phyloP scores from a whole-genome alignment of 1,140 invertebrate genomes.

The Pinna nobilis region DNA sequence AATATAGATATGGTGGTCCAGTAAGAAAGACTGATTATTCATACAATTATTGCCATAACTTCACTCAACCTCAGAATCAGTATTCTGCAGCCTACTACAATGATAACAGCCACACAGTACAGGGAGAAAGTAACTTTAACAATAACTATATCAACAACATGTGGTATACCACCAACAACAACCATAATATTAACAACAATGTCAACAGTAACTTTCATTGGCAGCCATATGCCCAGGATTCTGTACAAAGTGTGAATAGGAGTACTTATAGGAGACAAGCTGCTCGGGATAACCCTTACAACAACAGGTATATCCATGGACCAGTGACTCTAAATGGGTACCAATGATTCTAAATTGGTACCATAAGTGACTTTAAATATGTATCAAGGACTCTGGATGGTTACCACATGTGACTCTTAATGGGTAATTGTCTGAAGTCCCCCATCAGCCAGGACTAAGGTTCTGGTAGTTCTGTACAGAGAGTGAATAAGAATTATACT shows the following conservation, averaged over 20 bases:
- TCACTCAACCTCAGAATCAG: background rate
- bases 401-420: too few species aligned
- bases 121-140: conserved; percentile 3
- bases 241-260: background rate
- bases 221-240: conserved; percentile 34
- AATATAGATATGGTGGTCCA: background rate
- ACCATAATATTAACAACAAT: background rate
- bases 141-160: background rate
- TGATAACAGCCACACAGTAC: background rate
- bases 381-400: too few species aligned
- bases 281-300: too few species aligned
- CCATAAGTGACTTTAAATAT: too few species aligned
- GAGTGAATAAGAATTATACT: too few species aligned
- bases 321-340: too few species aligned
- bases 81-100: background rate
- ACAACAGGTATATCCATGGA: too few species aligned
- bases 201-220: conserved; percentile 20
- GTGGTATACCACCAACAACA: background rate
- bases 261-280: too few species aligned
- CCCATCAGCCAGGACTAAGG: too few species aligned
- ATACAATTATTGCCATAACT: background rate
- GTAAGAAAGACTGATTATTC: background rate
- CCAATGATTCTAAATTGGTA: too few species aligned
- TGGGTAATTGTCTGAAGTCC: too few species aligned
- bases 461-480: too few species aligned